Conservation (phyloP, 2,113 vertebrate species). For the Nothoprocta pentlandii region DNA sequence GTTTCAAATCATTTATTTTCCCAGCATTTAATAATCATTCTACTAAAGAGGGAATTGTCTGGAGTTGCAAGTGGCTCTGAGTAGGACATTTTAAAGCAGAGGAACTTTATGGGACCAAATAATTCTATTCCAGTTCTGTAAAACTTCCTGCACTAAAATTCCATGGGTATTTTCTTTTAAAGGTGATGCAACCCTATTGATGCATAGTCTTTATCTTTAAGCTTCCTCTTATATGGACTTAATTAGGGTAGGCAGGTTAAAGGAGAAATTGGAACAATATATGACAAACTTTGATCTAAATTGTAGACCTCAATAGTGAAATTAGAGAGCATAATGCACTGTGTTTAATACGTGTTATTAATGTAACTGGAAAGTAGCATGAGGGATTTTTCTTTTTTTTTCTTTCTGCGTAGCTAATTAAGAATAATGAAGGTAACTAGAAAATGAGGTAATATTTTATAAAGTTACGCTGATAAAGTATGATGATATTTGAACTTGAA, state of each 20-base stretch:
- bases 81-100: constrained; percentile 43
- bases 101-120: constrained; percentile 78
- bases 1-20: constrained; percentile 56
- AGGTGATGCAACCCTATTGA: constrained; percentile 32
- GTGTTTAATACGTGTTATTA: constrained; percentile 73
- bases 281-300: constrained; percentile 65
- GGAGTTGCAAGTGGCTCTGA: constrained; percentile 16
- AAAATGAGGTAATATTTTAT: constrained; percentile 71
- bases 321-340: constrained; percentile 75
- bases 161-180: not conserved
- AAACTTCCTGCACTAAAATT: constrained; percentile 42
- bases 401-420: constrained; percentile 73
- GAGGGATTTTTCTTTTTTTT: constrained; percentile 64
- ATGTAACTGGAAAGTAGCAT: constrained; percentile 78
- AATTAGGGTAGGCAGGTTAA: constrained; percentile 62
- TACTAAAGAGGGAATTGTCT: constrained; percentile 40
- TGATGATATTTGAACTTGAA: constrained; percentile 76
- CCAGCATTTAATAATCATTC: constrained; percentile 15
- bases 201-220: constrained; percentile 43
- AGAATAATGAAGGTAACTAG: constrained; percentile 76
- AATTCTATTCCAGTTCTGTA: constrained; percentile 74
- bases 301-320: constrained; percentile 63
- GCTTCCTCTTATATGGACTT: constrained; percentile 63
- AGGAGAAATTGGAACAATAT: constrained; percentile 51
- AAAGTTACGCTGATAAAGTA: constrained; percentile 62